Evolutionary conservation across 92 coral and sea anemone genomes (phyloP).

Genomic region (Phenganax subtilis): DNA sequence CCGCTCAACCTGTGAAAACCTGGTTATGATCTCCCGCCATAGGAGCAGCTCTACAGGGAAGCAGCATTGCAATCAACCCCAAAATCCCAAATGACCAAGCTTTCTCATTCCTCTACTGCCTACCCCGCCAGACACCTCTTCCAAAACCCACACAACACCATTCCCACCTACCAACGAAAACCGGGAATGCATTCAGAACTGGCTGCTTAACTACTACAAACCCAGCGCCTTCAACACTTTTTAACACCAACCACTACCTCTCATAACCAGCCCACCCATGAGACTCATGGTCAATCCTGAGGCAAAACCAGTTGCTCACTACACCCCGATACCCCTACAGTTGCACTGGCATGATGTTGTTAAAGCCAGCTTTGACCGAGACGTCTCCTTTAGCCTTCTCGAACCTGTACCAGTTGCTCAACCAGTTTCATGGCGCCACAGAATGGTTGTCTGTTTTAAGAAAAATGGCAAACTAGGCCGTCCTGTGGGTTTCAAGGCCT

Average conservation of each 20-base stretch:
- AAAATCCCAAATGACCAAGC: neutral
- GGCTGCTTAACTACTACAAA: constrained; percentile 14
- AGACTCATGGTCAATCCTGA: neutral
- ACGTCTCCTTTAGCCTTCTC: neutral
- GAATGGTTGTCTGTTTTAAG: constrained; percentile 35
- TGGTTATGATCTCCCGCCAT: neutral
- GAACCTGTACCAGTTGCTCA: neutral
- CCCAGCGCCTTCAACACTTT: neutral
- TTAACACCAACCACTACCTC: neutral
- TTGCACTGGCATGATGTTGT: neutral
- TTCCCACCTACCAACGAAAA: constrained; percentile 27
- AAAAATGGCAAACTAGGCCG: constrained; percentile 3
- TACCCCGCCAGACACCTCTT: constrained; percentile 21
- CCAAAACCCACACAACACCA: constrained; percentile 45
- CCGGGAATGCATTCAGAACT: neutral
- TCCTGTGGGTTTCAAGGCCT: neutral
- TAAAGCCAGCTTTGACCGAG: neutral
- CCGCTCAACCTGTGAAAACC: constrained; percentile 23
- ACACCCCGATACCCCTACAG: neutral
- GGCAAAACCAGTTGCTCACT: neutral
- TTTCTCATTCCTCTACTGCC: constrained; percentile 26
- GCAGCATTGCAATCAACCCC: neutral
- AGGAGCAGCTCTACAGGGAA: neutral
- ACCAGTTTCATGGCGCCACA: constrained; percentile 19
- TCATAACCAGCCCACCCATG: neutral